phyloP scores from a whole-genome alignment of 2,888 invertebrate species.

The Pollenia labialis region DNA sequence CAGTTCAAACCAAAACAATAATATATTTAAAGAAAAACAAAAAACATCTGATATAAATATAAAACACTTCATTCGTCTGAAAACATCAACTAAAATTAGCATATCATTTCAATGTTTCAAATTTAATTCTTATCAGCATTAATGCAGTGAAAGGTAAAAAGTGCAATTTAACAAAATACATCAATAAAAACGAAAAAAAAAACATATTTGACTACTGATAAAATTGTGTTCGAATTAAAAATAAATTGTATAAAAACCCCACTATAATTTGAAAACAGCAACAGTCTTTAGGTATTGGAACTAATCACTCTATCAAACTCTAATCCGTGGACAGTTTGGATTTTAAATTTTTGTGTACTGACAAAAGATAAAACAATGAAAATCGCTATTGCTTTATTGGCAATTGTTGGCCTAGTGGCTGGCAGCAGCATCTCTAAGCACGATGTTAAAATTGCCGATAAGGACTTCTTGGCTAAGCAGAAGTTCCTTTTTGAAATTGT shows the following conservation, averaged over 20 bases:
- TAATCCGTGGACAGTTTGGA: slow-evolving; percentile 68
- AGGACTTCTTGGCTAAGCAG: slow-evolving; percentile 77
- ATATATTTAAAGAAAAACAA: background rate
- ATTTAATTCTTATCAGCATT: slow-evolving; percentile 28
- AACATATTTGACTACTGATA: slow-evolving; percentile 44
- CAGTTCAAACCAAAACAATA: no score
- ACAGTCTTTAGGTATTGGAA: slow-evolving; percentile 78
- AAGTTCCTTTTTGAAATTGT: slow-evolving; percentile 80
- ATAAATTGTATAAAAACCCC: slow-evolving; percentile 41
- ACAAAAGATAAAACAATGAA: slow-evolving; percentile 75
- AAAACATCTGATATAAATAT: background rate
- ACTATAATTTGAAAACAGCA: background rate
- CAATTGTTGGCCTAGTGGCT: slow-evolving; percentile 79
- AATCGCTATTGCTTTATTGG: slow-evolving; percentile 79
- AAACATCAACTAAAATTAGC: no score
- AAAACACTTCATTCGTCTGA: no score
- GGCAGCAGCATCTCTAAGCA: slow-evolving; percentile 74
- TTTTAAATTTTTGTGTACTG: background rate
- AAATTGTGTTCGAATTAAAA: background rate
- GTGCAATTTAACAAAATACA: slow-evolving; percentile 8
- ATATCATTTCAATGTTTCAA: background rate
- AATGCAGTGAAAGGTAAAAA: slow-evolving; percentile 15
- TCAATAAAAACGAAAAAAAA: slow-evolving; percentile 67
- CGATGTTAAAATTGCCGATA: slow-evolving; percentile 77
- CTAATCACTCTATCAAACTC: slow-evolving; percentile 64